Base-by-base conservation (phyloP, 2,888 invertebrate species). In the Ennomos fuscantarius region DNA sequence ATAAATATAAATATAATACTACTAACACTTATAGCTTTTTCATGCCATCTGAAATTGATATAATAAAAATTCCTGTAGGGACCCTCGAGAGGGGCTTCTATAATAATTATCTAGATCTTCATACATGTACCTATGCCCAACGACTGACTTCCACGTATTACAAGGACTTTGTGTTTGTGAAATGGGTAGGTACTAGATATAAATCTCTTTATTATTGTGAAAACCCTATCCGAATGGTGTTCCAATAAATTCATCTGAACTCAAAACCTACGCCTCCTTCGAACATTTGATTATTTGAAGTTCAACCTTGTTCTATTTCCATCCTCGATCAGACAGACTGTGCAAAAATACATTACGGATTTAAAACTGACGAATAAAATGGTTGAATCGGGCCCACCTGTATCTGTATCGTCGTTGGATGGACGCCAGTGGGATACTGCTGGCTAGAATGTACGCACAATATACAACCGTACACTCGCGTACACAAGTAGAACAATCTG, bases 271-370 rank as follows among this genome's bases (percentile, higher is more conserved):
- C 81, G 76, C 78, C 74, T 80, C 70, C 65, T 73, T 71, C 70
- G 60, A 66, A 63, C 74, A 64, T 72, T 74, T 69, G 75, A 82
- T 81, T 87, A 87, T 88, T 86, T 84, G 69, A 66, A 87, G 86
- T 79, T 73, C 76, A 84, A 77, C 87, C 88, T 89, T 87, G 88
- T 72, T 67, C 81, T 87, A 86, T 86, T 86, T 82, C 69, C 51
- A 76, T 73, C 73, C 69, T 66, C 75, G 81, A 82, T 81, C 78
- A 76, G 75, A 71, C 73, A 72, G 75, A 71, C 71, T 65, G 68
- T 72, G 74, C 78, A 79, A 84, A 86, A 84, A 86, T 85, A 84
- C 72, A 82, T 79, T 71, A 69, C 68, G 76, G 49, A 81, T 83
- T 80, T 75, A 78, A 81, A 81, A 78, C 72, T 74, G 70, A 70